Conservation (phyloP, 2,113 vertebrate species). For the Uropsilus gracilis region DNA sequence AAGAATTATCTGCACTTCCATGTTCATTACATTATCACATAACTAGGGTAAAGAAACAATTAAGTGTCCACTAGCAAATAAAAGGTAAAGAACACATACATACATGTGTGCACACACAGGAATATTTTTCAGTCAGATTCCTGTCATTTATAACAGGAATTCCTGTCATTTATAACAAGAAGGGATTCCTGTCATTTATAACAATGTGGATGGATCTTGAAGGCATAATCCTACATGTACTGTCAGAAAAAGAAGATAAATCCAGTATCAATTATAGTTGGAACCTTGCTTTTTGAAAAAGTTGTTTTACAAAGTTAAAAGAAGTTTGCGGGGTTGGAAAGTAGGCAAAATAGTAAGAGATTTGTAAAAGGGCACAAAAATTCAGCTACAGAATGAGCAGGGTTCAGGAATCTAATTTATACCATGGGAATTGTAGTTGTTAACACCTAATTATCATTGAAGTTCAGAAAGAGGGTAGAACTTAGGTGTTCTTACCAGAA, state of each 20-base stretch:
- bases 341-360: not conserved
- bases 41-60: not conserved
- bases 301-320: not conserved
- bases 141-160: not conserved
- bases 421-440: not conserved
- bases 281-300: not conserved
- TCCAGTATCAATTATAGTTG: not conserved
- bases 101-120: not conserved
- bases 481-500: not conserved
- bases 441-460: not conserved
- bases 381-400: not conserved
- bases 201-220: not conserved
- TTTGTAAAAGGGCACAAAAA: not conserved
- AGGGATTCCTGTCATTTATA: not conserved
- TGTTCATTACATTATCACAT: not conserved
- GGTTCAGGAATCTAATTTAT: not conserved
- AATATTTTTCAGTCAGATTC: not conserved
- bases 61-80: not conserved
- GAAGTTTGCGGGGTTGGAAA: not conserved
- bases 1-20: not conserved
- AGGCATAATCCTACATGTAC: not conserved
- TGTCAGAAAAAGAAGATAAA: not conserved
- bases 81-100: not conserved
- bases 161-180: not conserved
- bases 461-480: not conserved